Evolutionary conservation across 2,113 vertebrate genomes (phyloP).

Genomic region (Apus apus): DNA sequence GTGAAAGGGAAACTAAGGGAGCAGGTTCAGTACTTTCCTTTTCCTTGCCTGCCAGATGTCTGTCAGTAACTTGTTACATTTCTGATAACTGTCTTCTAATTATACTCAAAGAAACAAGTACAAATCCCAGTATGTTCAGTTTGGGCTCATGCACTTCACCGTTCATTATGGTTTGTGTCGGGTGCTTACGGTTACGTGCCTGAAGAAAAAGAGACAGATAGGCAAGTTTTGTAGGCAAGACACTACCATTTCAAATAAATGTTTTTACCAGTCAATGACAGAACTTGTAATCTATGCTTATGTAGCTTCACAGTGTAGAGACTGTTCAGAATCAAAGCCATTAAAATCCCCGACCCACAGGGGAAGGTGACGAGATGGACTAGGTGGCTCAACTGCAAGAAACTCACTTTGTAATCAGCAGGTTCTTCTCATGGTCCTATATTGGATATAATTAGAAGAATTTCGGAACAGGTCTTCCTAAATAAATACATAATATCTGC

Average conservation of each 20-base stretch:
- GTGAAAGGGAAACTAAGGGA: neutral
- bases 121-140: neutral
- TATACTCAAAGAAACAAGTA: neutral
- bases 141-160: neutral
- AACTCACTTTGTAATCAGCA: neutral
- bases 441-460: neutral
- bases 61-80: neutral
- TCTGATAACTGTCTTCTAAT: neutral
- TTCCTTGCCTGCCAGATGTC: neutral
- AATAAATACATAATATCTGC: neutral
- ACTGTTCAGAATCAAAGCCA: neutral
- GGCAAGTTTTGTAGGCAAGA: neutral
- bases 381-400: neutral
- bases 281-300: neutral
- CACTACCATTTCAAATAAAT: neutral
- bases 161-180: neutral
- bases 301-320: accelerated
- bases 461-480: neutral
- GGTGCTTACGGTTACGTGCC: accelerated
- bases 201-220: neutral
- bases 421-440: neutral
- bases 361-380: neutral
- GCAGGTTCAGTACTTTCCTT: neutral
- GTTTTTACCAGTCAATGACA: neutral
- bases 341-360: neutral